Base-by-base conservation (phyloP, 2,797 vertebrate genomes). In the Parambassis ranga region DNA sequence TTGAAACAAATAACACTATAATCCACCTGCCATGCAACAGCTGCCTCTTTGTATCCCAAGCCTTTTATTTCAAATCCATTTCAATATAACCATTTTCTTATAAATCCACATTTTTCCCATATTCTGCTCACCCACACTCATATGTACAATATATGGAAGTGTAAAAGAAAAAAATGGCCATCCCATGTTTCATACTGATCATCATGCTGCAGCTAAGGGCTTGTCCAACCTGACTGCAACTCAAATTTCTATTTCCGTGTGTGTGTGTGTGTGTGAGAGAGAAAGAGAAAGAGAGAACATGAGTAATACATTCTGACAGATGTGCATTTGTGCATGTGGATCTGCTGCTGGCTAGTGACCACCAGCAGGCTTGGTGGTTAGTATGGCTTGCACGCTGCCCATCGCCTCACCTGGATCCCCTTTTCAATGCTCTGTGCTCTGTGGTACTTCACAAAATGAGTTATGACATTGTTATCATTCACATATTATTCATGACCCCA, bases 141-240 rank as follows among this genome's bases (percentile, higher is more conserved):
- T n/a, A n/a, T n/a, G n/a, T n/a, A n/a, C n/a, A n/a, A 27, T 20
- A 33, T 36, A 56, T 7, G 9, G 28, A 6, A 32, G 31, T n/a
- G 4, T 73, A 28, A 62, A 23, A 71, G 7, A 35, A 41, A 36
- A 50, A 56, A 58, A 55, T 15, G 28, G 8, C 13, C 19, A 19
- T 6, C 3, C 20, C n/a, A 37, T 26, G 10, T 39, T 50, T 35
- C 38, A 33, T 35, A 65, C 10, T 33, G 35, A 56, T 46, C 16
- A 51, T 62, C 6, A 43, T 62, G 10, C 49, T 62, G 10, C 49
- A 57, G 33, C 56, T 49, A 43, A 31, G 60, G 62, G 31, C 23
- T 46, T 57, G 48, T 61, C 27, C 51, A 22, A 56, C 1, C 28
- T 43, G 56, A 35, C 15, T 31, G 42, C 7, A 10, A 30, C 19